Percentiles rank a stretch among this genome's conserved stretches.
Conservation (phyloP, 2,113 vertebrate genomes). For the Galeopterus variegatus region DNA sequence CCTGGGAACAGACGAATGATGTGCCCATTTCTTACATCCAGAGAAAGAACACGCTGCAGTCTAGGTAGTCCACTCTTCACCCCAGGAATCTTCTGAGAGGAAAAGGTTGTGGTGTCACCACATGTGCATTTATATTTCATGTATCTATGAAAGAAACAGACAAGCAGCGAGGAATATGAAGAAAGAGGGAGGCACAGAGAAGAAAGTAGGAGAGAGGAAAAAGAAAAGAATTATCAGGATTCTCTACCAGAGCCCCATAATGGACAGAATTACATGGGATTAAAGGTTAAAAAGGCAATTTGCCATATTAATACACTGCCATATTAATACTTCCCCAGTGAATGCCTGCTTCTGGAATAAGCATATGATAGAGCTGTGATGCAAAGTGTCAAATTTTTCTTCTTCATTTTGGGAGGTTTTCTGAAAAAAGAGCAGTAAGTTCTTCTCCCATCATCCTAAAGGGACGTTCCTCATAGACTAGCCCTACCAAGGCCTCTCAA, state of each 20-base stretch:
- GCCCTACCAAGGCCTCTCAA: neutral
- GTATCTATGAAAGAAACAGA: neutral
- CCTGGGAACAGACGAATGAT: neutral
- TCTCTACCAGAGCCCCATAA: neutral
- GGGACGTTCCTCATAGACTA: neutral
- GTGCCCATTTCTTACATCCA: neutral
- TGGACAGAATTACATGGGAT: neutral
- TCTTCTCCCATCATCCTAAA: neutral
- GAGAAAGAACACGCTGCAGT: neutral
- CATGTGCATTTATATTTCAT: neutral
- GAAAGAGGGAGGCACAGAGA: constrained; percentile 13
- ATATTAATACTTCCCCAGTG: neutral
- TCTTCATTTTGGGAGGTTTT: neutral
- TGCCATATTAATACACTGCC: neutral
- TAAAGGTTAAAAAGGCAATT: neutral
- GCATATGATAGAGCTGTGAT: neutral
- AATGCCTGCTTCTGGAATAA: neutral
- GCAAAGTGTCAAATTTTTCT: neutral
- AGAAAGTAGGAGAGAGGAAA: constrained; percentile 41
- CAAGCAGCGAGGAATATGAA: neutral
- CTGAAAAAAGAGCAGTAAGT: neutral
- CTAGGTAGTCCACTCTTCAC: neutral
- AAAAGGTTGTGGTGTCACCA: neutral
- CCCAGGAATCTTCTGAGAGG: neutral
- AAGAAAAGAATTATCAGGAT: constrained; percentile 7